Evolutionary conservation across 2,888 invertebrate genomes (phyloP), one percentile per base, ranked within the genome.

Genomic region (Coleophora flavipennella): DNA sequence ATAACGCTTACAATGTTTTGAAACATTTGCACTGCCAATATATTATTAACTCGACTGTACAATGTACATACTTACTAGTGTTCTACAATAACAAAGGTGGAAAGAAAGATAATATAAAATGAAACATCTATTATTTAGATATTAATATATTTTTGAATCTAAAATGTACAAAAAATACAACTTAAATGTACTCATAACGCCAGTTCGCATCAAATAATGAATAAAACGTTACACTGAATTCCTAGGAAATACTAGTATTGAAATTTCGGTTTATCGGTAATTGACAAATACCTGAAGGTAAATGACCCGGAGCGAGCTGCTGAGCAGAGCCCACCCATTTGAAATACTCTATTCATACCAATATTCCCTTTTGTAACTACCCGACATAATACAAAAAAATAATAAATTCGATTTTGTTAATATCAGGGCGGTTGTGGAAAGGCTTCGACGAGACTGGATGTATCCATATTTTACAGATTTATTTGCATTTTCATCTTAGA

Each of bases 101-200:
- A 12, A 13, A 26, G n/a, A 27, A 12, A 35, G 2, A 27, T 33
- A 12, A 10, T 8, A 26, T 39, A 51, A 64, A 67, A 62, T 45
- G 76, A 73, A 76, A 68, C 56, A 63, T 57, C 45, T 56, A 48
- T 66, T 62, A 76, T 85, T 84, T 83, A 85, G 83, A 85, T 86
- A 86, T 86, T 85, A 85, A 88, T 89, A 89, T 89, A 89, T 88
- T 89, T 88, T 88, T 86, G 89, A 89, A 88, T 88, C 88, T 89
- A 88, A 88, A 89, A 89, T 89, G 89, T 89, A 89, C 89, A 89
- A 89, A 89, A 89, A 89, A 89, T 89, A 89, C 88, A 87, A 89
- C 81, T 88, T 89, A 88, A 88, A 86, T 88, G 87, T 88, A 88
- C 87, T 87, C 87, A 73, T 76, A 79, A 80, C 74, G 72, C 69